Evolutionary conservation across 2,113 vertebrate species (phyloP).

Genomic region (Cygnus buccinator): DNA sequence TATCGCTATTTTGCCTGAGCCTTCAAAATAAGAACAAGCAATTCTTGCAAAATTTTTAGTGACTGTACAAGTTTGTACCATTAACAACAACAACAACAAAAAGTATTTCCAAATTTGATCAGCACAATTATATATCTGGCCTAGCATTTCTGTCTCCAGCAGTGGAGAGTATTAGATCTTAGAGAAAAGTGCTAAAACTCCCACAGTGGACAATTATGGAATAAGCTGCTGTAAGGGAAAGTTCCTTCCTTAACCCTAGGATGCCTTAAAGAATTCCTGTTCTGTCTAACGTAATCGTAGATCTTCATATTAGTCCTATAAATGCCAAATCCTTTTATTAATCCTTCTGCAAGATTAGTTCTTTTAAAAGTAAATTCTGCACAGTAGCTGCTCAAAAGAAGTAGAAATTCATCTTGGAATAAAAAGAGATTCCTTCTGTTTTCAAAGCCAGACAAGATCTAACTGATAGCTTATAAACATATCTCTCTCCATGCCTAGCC

Average conservation of each 20-base stretch:
- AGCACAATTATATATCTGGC: background rate
- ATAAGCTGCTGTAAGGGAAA: slow-evolving; percentile 38
- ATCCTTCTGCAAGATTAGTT: slow-evolving; percentile 13
- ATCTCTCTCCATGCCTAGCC: background rate
- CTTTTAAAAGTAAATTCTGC: background rate
- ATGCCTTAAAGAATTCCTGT: slow-evolving; percentile 51
- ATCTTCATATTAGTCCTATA: slow-evolving; percentile 36
- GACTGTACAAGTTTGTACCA: background rate
- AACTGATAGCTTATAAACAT: background rate
- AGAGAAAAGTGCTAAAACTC: slow-evolving; percentile 47
- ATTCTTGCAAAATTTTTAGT: background rate
- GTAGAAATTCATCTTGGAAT: background rate
- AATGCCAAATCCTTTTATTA: slow-evolving; percentile 45
- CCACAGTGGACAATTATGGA: slow-evolving; percentile 66
- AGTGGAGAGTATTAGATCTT: slow-evolving; percentile 54
- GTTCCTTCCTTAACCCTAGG: slow-evolving; percentile 7
- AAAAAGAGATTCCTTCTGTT: background rate
- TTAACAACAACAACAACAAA: background rate
- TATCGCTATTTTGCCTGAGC: background rate
- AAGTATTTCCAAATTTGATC: background rate
- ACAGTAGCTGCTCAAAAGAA: background rate
- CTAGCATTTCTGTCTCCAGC: slow-evolving; percentile 33
- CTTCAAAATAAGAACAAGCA: background rate
- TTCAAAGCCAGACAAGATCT: background rate
- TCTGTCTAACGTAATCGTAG: slow-evolving; percentile 25